These are phyloP conservation scores for Orgyia antiqua DNA, from an alignment of 2,888 invertebrate genomes.

Conservation along the genomic window DNA sequence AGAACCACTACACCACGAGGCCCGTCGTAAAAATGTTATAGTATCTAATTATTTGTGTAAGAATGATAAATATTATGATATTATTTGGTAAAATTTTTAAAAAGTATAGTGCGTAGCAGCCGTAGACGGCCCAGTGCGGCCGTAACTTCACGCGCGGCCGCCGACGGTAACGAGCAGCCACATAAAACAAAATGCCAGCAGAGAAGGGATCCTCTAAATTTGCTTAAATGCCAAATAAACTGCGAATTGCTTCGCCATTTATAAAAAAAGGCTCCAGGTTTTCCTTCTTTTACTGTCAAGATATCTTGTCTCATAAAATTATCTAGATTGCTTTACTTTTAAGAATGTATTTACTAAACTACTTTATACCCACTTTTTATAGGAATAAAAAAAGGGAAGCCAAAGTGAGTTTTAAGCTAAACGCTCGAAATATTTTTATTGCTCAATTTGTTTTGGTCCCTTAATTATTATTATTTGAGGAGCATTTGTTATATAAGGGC, in stretches of 20 bases:
- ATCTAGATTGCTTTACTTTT: slow-evolving; percentile 13
- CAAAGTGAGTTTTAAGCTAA: slow-evolving; percentile 1
- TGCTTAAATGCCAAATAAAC: slow-evolving; percentile 76
- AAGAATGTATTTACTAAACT: slow-evolving; percentile 1
- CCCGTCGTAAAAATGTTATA: too few relatives aligned
- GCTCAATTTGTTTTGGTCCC: slow-evolving; percentile 3
- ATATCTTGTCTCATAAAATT: slow-evolving; percentile 23
- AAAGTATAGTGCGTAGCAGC: slow-evolving; percentile 26
- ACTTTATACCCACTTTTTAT: not conserved
- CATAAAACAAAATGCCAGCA: slow-evolving; percentile 77
- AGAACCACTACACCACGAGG: too few relatives aligned
- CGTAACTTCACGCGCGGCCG: slow-evolving; percentile 76
- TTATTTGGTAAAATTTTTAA: too few relatives aligned
- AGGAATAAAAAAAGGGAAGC: not conserved
- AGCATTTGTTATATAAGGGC: slow-evolving; percentile 12
- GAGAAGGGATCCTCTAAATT: slow-evolving; percentile 69
- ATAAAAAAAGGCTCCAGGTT: slow-evolving; percentile 51
- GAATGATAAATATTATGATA: too few relatives aligned
- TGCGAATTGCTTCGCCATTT: slow-evolving; percentile 73
- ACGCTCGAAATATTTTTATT: slow-evolving; percentile 7
- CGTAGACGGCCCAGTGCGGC: slow-evolving; percentile 55
- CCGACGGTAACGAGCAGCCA: slow-evolving; percentile 71
- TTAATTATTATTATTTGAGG: slow-evolving; percentile 3
- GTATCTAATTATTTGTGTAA: too few relatives aligned
- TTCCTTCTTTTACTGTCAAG: slow-evolving; percentile 23